Percentiles rank a stretch among this genome's conserved stretches.
Conservation (phyloP, 2,797 vertebrate genomes). For the Loriculus beryllinus region DNA sequence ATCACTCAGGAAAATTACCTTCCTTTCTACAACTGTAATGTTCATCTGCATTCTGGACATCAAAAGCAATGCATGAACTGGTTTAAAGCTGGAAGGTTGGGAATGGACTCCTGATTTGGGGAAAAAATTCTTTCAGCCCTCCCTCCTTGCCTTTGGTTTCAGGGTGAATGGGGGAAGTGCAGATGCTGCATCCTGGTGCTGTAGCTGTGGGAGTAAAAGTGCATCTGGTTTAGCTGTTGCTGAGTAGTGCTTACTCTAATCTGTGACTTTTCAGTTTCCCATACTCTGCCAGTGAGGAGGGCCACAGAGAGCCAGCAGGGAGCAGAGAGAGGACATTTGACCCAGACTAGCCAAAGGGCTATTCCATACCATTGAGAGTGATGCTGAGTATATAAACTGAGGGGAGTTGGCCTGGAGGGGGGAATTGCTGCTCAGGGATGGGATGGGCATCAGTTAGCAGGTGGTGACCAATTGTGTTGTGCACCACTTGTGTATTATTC, state of each 20-base stretch:
- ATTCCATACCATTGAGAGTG: neutral
- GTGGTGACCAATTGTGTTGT: neutral
- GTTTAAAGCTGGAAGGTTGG: neutral
- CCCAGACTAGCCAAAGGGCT: neutral
- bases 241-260: neutral
- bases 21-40: neutral
- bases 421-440: neutral
- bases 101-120: neutral
- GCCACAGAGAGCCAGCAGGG: neutral
- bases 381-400: neutral
- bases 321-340: neutral
- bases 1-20: neutral
- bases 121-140: accelerated
- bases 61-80: neutral
- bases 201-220: neutral
- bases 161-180: neutral
- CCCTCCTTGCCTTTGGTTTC: neutral
- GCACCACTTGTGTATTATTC: neutral
- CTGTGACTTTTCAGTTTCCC: neutral
- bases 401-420: neutral
- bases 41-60: accelerated
- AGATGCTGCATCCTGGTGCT: neutral
- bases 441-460: neutral
- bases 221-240: neutral
- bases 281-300: neutral